A percentile compares a stretch with the other conserved stretches of the same genome.
These are phyloP conservation scores for Lates japonicus DNA, from an alignment of 2,797 vertebrate species.

Conservation along the genomic window DNA sequence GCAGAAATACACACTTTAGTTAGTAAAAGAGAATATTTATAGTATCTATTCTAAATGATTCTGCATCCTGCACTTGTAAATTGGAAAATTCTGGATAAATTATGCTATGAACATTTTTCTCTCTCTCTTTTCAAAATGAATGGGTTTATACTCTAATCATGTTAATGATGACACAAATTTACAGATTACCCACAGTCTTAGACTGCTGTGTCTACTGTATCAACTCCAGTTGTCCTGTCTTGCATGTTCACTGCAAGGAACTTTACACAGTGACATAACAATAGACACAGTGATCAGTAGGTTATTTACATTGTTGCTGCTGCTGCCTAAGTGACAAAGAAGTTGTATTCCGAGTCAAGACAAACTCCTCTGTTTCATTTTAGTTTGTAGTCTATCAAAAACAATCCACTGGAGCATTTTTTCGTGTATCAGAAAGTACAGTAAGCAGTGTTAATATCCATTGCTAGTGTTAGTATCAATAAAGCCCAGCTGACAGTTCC, in stretches of 20 bases:
- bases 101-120: neutral
- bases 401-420: neutral
- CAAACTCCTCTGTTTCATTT: neutral
- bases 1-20: neutral
- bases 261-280: too few relatives aligned
- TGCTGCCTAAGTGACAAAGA: neutral
- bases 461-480: neutral
- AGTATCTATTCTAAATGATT: neutral
- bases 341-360: neutral
- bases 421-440: neutral
- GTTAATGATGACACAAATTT: neutral
- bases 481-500: neutral
- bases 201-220: neutral
- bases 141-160: neutral
- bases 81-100: neutral
- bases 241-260: neutral
- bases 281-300: neutral
- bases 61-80: neutral
- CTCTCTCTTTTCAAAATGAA: neutral
- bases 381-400: neutral
- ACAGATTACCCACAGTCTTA: neutral
- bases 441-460: neutral
- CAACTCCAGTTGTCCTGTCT: neutral
- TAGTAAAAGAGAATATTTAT: neutral
- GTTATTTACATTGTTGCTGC: neutral